phyloP scores from a whole-genome alignment of 2,797 vertebrate genomes.

The Okamejei kenojei region DNA sequence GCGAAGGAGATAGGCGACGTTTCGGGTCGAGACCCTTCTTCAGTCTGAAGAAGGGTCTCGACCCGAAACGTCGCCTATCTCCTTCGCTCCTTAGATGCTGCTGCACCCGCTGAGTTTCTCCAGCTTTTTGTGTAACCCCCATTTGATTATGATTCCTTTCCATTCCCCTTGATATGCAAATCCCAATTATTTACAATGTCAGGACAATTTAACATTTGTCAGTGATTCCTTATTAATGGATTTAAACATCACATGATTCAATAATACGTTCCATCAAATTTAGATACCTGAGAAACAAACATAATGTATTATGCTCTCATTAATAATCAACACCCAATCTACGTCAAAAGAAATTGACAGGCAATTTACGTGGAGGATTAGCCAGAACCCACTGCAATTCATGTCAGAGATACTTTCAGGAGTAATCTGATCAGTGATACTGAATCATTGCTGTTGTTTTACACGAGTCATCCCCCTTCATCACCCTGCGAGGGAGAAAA shows the following conservation, averaged over 20 bases:
- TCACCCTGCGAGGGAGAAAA: not conserved
- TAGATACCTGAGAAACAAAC: not conserved
- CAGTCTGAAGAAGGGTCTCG: too few species aligned
- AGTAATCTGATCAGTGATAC: not conserved
- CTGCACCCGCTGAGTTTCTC: too few species aligned
- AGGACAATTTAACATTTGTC: not conserved
- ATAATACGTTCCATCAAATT: not conserved
- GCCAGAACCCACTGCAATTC: not conserved
- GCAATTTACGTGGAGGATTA: not conserved
- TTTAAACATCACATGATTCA: not conserved
- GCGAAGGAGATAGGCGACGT: too few species aligned
- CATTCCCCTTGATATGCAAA: not conserved
- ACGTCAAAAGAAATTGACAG: not conserved
- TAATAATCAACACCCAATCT: not conserved
- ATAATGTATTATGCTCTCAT: not conserved
- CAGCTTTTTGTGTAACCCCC: too few species aligned
- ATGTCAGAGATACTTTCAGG: not conserved
- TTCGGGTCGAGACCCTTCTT: too few species aligned
- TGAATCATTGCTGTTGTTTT: not conserved
- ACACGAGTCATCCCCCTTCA: not conserved
- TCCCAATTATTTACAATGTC: not conserved
- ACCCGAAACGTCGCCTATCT: too few species aligned
- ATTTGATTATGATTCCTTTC: not conserved
- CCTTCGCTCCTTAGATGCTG: too few species aligned
- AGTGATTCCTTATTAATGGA: not conserved